A percentile compares a stretch with the other conserved stretches of the same genome.
These are phyloP conservation scores for Nannobrachium achirus DNA, from an alignment of 2,113 vertebrate genomes.

Conservation along the genomic window DNA sequence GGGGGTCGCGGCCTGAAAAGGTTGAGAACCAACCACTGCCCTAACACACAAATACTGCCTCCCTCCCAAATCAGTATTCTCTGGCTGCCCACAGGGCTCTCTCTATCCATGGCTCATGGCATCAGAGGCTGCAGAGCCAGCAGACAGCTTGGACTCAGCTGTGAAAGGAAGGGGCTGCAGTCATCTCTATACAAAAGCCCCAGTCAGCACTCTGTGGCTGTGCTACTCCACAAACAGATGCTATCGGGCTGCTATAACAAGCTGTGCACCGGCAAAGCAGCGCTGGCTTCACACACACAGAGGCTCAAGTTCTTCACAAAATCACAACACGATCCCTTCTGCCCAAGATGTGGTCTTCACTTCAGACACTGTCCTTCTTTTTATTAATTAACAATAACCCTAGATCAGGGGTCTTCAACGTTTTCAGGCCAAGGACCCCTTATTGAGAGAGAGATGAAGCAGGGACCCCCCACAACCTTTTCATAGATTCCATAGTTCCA, in stretches of 20 bases:
- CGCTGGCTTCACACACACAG: constrained; percentile 33
- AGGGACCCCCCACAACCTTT: too few species aligned
- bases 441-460: too few species aligned
- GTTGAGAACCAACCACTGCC: too few species aligned
- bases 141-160: constrained; percentile 48
- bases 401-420: too few species aligned
- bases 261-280: constrained; percentile 29
- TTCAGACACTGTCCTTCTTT: too few species aligned
- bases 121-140: constrained; percentile 2
- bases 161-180: constrained; percentile 47
- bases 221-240: constrained; percentile 60
- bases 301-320: too few species aligned
- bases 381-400: too few species aligned
- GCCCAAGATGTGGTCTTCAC: too few species aligned
- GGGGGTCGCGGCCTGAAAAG: too few species aligned
- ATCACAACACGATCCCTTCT: constrained; percentile 17
- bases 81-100: constrained; percentile 26
- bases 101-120: constrained; percentile 19
- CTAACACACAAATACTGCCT: not conserved
- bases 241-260: constrained; percentile 58
- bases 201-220: constrained; percentile 62
- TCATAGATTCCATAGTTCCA: too few species aligned
- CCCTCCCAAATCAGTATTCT: constrained; percentile 19
- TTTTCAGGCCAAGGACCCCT: too few species aligned
- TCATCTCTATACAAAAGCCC: constrained; percentile 57